These are phyloP conservation scores for Thysanoteuthis rhombus DNA, from an alignment of 2,888 invertebrate genomes.

Conservation along the genomic window DNA sequence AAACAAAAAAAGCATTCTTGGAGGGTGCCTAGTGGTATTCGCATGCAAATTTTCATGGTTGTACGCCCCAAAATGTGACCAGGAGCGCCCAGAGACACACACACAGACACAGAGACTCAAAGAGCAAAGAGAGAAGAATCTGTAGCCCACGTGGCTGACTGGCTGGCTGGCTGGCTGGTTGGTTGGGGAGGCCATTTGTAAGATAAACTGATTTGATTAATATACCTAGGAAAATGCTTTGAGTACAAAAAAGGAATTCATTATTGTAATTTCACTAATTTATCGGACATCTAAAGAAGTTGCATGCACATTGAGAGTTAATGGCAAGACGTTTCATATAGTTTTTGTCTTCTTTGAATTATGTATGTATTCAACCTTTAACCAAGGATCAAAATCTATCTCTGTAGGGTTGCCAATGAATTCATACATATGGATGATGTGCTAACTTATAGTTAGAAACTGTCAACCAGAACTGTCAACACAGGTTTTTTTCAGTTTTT, in stretches of 20 bases:
- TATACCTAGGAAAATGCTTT: not conserved
- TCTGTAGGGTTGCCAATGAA: not conserved
- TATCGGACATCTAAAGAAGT: not conserved
- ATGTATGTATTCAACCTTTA: not conserved
- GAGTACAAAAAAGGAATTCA: not conserved
- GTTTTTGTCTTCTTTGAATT: not conserved
- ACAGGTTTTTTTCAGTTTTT: too few relatives aligned
- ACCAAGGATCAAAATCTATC: not conserved
- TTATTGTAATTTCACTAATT: not conserved
- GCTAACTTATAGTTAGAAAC: not conserved
- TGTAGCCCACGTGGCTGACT: too few relatives aligned
- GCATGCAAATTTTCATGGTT: too few relatives aligned
- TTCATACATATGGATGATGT: not conserved
- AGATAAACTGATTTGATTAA: not conserved
- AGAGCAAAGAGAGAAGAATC: too few relatives aligned
- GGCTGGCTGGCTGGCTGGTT: too few relatives aligned
- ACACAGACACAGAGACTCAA: too few relatives aligned
- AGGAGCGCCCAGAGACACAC: too few relatives aligned
- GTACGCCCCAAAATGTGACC: too few relatives aligned
- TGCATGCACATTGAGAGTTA: not conserved
- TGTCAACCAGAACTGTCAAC: too few relatives aligned
- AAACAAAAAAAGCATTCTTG: too few relatives aligned
- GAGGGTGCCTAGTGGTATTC: too few relatives aligned
- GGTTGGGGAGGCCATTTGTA: too few relatives aligned
- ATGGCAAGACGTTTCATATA: not conserved